A percentile compares a stretch with the other conserved stretches of the same genome.
Conservation (phyloP, 2,888 invertebrate species). For the Cryptocephalus moraei region DNA sequence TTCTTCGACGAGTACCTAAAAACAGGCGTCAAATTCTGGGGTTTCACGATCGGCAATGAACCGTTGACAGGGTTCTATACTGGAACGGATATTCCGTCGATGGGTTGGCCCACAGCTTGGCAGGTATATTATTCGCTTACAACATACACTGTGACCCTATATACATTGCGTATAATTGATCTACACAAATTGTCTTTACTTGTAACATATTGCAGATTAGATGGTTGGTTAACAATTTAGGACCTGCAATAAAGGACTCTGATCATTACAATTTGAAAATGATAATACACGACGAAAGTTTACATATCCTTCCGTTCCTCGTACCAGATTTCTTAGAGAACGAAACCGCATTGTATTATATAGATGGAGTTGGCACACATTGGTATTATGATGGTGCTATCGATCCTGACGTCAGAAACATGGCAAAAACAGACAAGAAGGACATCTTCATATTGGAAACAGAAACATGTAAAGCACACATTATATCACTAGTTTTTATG, state of each 20-base stretch:
- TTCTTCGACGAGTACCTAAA: conserved; percentile 67
- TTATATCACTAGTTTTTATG: not conserved
- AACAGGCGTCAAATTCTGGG: conserved; percentile 62
- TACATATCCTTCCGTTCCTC: not conserved
- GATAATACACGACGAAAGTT: not conserved
- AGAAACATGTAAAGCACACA: not conserved
- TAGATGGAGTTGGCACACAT: not conserved
- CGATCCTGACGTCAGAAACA: not conserved
- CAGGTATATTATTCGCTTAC: too few species aligned
- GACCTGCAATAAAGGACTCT: conserved; percentile 21
- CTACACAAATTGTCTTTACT: too few species aligned
- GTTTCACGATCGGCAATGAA: conserved; percentile 72
- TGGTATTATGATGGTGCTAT: not conserved
- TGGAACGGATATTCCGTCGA: too few species aligned
- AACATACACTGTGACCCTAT: too few species aligned
- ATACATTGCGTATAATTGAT: too few species aligned
- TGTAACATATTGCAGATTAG: too few species aligned
- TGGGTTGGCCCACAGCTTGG: too few species aligned
- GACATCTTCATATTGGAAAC: not conserved
- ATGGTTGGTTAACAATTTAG: conserved; percentile 52
- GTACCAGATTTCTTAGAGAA: not conserved
- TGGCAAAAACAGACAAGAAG: not conserved
- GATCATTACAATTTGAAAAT: not conserved
- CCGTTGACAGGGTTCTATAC: not conserved
- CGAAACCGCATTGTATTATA: not conserved